A percentile compares a stretch with the other conserved stretches of the same genome.
Conservation (phyloP, 2,888 invertebrate genomes). For the Helleia helle region DNA sequence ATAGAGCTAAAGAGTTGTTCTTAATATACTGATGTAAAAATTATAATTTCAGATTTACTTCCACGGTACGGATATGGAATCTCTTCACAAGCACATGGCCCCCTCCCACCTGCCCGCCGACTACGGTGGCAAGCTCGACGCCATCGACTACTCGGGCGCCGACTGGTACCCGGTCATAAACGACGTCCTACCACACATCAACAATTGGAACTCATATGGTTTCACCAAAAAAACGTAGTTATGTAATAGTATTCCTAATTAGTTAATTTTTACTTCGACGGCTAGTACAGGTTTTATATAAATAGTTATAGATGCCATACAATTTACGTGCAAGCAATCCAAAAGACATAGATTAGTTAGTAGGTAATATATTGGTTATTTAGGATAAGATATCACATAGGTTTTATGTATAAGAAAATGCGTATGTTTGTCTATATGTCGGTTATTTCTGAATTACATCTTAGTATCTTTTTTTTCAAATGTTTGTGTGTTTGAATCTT, state of each 20-base stretch:
- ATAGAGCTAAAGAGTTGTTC: no score
- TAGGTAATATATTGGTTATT: background rate
- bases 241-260: background rate
- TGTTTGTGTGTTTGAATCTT: no score
- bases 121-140: conserved; percentile 83
- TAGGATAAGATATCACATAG: background rate
- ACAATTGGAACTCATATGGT: conserved; percentile 80
- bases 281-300: background rate
- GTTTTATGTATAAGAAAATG: background rate
- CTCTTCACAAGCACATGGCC: conserved; percentile 81
- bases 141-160: conserved; percentile 83
- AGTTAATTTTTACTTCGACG: no score
- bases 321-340: conserved; percentile 2
- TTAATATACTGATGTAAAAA: no score
- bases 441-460: no score
- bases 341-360: conserved; percentile 2
- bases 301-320: conserved; percentile 2
- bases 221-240: conserved; percentile 65
- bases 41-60: conserved; percentile 81
- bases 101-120: conserved; percentile 81
- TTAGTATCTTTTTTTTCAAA: no score
- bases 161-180: conserved; percentile 85
- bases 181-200: conserved; percentile 76
- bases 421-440: no score
- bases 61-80: conserved; percentile 86